These are phyloP conservation scores for Sciurus carolinensis DNA, from an alignment of 2,797 vertebrate species.

Conservation along the genomic window DNA sequence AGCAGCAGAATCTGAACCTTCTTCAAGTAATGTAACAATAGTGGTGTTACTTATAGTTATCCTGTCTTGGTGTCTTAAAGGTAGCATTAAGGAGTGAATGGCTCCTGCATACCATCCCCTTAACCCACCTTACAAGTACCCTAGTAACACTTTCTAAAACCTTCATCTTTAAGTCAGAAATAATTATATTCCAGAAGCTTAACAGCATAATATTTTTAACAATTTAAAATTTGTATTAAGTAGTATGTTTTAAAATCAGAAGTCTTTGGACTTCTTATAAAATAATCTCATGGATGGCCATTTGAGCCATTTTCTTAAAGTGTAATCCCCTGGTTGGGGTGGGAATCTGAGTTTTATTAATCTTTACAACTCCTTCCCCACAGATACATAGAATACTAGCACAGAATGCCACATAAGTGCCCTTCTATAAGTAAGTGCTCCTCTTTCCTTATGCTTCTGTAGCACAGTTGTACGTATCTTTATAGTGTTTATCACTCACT, in stretches of 20 bases:
- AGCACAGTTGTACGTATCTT: background rate
- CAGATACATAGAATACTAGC: background rate
- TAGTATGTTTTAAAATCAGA: background rate
- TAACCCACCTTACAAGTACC: background rate
- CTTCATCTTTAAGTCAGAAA: background rate
- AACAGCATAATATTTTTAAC: background rate
- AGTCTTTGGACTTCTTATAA: background rate
- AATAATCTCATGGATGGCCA: background rate
- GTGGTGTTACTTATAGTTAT: background rate
- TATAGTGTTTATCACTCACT: background rate
- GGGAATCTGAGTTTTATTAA: background rate
- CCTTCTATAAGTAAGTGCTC: background rate
- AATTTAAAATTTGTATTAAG: background rate
- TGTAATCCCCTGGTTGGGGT: background rate
- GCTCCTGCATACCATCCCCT: background rate
- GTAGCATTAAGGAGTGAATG: background rate
- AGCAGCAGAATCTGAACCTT: background rate
- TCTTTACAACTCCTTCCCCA: background rate
- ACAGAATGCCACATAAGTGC: background rate
- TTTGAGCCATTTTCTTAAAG: background rate
- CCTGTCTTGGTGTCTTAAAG: background rate
- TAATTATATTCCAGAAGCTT: background rate
- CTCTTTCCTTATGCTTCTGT: background rate
- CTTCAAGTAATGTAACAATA: background rate
- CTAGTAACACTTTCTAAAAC: background rate